Evolutionary conservation across 2,797 vertebrate genomes (phyloP).

Genomic region (Morus bassanus): DNA sequence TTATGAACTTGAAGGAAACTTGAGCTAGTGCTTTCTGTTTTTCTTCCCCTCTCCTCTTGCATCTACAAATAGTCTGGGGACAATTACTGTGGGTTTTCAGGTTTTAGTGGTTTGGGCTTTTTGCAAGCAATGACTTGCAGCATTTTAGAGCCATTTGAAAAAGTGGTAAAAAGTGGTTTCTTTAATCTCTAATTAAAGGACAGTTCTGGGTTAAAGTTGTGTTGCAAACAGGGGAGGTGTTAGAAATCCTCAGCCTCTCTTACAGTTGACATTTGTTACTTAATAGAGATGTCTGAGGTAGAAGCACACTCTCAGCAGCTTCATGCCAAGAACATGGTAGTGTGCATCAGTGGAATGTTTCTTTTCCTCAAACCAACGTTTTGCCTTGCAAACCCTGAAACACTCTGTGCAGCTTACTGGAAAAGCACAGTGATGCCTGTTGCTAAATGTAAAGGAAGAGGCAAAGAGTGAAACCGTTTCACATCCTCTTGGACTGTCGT

Average conservation of each 20-base stretch:
- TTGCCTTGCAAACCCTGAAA: neutral
- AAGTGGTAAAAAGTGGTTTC: neutral
- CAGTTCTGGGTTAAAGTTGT: neutral
- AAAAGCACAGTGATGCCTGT: neutral
- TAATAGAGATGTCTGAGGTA: neutral
- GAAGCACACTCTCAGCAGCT: neutral
- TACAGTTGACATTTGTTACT: neutral
- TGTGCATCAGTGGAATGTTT: neutral
- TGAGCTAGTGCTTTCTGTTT: neutral
- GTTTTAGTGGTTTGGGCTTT: neutral
- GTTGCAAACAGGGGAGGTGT: neutral
- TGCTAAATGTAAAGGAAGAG: neutral
- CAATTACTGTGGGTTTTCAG: neutral
- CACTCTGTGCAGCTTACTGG: neutral
- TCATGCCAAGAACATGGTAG: neutral
- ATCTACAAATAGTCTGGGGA: neutral
- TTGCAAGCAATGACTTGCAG: neutral
- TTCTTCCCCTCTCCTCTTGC: neutral
- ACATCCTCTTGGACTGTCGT: neutral
- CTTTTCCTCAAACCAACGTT: conserved; percentile 7
- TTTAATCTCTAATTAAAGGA: neutral
- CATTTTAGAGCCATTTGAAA: neutral
- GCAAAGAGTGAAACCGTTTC: neutral
- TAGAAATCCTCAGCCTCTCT: neutral
- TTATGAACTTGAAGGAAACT: neutral